Conservation (phyloP, 2,888 invertebrate genomes). For the Dascillus cervinus region DNA sequence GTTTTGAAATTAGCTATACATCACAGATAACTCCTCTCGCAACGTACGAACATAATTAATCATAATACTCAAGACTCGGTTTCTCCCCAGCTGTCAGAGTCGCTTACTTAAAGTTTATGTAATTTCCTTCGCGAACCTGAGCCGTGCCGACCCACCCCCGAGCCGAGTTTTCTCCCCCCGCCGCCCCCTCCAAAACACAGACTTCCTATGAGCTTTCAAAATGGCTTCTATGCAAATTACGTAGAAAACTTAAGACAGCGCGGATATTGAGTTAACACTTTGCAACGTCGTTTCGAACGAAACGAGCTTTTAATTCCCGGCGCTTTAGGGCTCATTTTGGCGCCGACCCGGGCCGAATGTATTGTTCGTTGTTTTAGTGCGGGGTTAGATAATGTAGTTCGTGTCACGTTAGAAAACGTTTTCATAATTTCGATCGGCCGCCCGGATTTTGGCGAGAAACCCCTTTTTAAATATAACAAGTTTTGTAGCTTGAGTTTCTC, state of each 20-base stretch:
- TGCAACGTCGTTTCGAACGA: conserved; percentile 16
- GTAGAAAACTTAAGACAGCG: conserved; percentile 44
- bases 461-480: no score
- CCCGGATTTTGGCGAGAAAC: no score
- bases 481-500: conserved; percentile 5
- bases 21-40: no score
- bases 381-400: conserved; percentile 8
- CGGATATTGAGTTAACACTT: conserved; percentile 42
- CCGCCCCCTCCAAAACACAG: conserved; percentile 17
- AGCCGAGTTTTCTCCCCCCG: no score
- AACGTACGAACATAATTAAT: conserved; percentile 31
- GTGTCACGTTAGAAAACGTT: no score
- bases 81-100: conserved; percentile 35
- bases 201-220: conserved; percentile 37
- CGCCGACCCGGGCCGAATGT: conserved; percentile 3
- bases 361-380: conserved; percentile 14
- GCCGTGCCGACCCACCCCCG: conserved; percentile 19
- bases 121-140: conserved; percentile 40
- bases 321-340: conserved; percentile 14
- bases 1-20: no score
- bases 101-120: conserved; percentile 42
- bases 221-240: conserved; percentile 44
- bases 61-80: conserved; percentile 33
- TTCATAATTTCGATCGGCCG: no score
- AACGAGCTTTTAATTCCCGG: conserved; percentile 14